A percentile compares a stretch with the other conserved stretches of the same genome.
phyloP scores from a whole-genome alignment of 2,888 invertebrate species.

The Galerucella calmariensis region DNA sequence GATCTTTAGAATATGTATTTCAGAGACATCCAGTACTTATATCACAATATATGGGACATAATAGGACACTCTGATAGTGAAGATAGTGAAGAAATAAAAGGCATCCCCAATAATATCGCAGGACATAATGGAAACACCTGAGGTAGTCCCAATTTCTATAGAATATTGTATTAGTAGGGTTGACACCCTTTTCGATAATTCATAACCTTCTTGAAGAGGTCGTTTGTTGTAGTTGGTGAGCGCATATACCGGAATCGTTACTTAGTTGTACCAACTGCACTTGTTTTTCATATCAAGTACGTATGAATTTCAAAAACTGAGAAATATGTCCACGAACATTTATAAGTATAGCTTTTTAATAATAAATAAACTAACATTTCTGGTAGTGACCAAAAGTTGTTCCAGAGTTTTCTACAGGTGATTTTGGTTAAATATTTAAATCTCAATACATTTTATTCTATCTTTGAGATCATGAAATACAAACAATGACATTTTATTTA shows the following conservation, averaged over 20 bases:
- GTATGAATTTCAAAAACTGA: neutral
- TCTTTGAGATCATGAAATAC: too few species aligned
- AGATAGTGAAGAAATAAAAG: constrained; percentile 1
- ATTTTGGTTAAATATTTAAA: too few species aligned
- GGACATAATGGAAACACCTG: constrained; percentile 5
- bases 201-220: neutral
- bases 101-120: neutral
- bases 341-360: constrained; percentile 3
- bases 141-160: neutral
- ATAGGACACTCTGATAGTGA: neutral
- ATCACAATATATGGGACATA: neutral
- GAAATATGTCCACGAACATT: neutral
- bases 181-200: constrained; percentile 8
- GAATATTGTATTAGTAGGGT: constrained; percentile 3
- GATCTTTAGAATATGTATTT: too few species aligned
- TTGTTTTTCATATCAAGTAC: neutral
- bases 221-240: neutral
- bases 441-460: too few species aligned
- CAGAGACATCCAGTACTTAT: neutral
- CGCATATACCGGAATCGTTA: neutral
- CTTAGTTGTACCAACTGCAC: neutral
- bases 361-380: neutral
- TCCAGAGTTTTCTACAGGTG: too few species aligned
- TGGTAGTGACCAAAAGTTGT: neutral
- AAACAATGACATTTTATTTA: too few species aligned